phyloP scores from a whole-genome alignment of 2,888 invertebrate species.

The Willowsia nigromaculata region DNA sequence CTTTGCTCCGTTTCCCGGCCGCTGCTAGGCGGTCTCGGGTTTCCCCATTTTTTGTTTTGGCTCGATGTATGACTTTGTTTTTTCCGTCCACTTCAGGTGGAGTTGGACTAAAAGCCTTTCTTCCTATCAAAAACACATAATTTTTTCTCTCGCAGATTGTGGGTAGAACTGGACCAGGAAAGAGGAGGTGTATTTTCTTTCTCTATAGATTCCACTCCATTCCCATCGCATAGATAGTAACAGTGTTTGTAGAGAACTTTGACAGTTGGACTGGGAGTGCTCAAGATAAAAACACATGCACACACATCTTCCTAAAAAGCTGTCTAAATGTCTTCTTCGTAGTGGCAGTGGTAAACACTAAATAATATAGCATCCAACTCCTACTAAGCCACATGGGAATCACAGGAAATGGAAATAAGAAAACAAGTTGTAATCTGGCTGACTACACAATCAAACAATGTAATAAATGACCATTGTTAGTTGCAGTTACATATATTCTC shows the following conservation, averaged over 20 bases:
- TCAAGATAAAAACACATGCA: constrained; percentile 23
- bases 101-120: too few relatives aligned
- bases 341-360: background rate
- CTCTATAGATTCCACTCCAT: background rate
- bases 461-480: background rate
- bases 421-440: constrained; percentile 12
- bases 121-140: constrained; percentile 9
- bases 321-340: background rate
- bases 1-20: too few relatives aligned
- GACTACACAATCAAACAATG: background rate
- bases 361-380: background rate
- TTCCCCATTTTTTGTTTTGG: too few relatives aligned
- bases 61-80: too few relatives aligned
- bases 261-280: constrained; percentile 37
- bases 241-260: background rate
- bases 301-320: constrained; percentile 11
- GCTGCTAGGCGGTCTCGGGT: too few relatives aligned
- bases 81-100: too few relatives aligned
- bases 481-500: background rate
- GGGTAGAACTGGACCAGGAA: constrained; percentile 14
- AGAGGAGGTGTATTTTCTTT: background rate
- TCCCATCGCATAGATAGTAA: background rate
- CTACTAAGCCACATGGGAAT: constrained; percentile 16
- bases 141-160: background rate
- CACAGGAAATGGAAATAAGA: constrained; percentile 36